phyloP scores from a whole-genome alignment of 2,113 vertebrate genomes.

The Entomyzon cyanotis region DNA sequence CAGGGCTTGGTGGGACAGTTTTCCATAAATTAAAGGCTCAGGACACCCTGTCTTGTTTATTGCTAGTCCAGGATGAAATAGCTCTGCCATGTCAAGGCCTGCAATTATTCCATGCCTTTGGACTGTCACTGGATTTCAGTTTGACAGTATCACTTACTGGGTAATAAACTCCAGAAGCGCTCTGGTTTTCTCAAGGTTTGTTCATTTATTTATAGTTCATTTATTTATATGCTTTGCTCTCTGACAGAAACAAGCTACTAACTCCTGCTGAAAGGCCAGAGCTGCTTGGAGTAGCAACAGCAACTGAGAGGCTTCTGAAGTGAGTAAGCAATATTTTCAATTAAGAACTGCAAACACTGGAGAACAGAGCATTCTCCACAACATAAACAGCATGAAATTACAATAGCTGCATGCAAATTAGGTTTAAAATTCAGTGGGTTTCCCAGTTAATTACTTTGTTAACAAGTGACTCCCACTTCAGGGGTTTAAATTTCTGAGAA shows the following conservation, averaged over 20 bases:
- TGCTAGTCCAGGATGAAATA: neutral
- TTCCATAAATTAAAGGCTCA: neutral
- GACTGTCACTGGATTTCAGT: neutral
- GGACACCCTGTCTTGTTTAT: neutral
- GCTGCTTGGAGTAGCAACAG: neutral
- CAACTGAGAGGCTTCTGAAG: neutral
- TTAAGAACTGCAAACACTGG: neutral
- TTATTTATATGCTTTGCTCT: neutral
- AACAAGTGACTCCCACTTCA: neutral
- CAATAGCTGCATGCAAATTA: neutral
- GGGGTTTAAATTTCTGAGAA: neutral
- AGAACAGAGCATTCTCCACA: neutral
- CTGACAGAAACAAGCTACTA: neutral
- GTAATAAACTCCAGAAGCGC: neutral
- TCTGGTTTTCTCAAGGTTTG: neutral
- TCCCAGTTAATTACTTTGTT: neutral
- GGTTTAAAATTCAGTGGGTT: neutral
- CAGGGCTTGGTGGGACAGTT: neutral
- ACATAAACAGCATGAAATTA: neutral
- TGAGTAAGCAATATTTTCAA: neutral
- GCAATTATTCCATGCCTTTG: neutral
- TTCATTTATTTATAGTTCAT: neutral
- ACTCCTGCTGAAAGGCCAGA: neutral
- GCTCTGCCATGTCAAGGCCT: constrained; percentile 15
- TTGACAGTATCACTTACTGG: neutral